phyloP scores from a whole-genome alignment of 1,140 invertebrate species.

The Rhagoletis zephyria region DNA sequence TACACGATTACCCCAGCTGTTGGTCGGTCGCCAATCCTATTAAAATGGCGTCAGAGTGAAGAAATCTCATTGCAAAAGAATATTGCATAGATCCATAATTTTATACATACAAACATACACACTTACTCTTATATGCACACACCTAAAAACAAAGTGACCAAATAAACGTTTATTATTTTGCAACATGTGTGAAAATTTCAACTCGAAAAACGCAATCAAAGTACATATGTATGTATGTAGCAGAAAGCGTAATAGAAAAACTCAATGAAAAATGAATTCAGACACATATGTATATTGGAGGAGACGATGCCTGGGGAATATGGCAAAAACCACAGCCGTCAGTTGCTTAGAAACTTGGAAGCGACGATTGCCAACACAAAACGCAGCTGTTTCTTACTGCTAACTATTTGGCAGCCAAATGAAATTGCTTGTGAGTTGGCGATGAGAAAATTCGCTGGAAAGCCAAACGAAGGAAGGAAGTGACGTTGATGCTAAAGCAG shows the following conservation, averaged over 20 bases:
- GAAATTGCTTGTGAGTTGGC: conserved; percentile 13
- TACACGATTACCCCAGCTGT: too few species aligned
- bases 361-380: conserved; percentile 33
- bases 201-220: conserved; percentile 23
- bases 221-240: neutral
- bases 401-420: neutral
- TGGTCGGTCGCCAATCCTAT: too few species aligned
- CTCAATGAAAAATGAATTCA: conserved; percentile 16
- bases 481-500: neutral
- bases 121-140: too few species aligned
- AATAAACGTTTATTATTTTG: neutral
- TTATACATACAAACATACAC: too few species aligned
- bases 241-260: neutral
- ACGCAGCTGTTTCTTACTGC: conserved; percentile 35
- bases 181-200: conserved; percentile 24
- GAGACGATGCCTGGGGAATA: neutral
- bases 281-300: neutral
- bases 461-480: neutral
- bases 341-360: conserved; percentile 20
- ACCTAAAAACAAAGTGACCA: neutral
- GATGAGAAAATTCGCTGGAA: neutral
- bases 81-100: too few species aligned
- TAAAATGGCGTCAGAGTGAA: too few species aligned
- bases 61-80: too few species aligned
- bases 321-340: conserved; percentile 20